Evolutionary conservation across 2,113 vertebrate genomes (phyloP).

Genomic region (Chunga burmeisteri): DNA sequence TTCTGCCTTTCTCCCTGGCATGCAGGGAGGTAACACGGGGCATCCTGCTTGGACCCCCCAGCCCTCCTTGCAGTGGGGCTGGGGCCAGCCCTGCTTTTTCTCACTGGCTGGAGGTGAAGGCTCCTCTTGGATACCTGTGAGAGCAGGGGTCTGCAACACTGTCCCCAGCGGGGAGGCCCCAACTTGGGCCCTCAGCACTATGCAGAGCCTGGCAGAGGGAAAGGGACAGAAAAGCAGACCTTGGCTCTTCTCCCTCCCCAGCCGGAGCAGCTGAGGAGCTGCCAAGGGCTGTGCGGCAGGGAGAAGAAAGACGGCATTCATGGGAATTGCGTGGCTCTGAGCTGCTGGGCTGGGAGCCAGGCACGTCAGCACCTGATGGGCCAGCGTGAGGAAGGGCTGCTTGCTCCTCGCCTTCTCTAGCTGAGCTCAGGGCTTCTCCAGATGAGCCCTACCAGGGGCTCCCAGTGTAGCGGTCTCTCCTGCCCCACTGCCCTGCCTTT

Average conservation of each 20-base stretch:
- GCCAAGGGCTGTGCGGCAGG: background rate
- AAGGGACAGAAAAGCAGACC: background rate
- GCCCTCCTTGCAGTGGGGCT: background rate
- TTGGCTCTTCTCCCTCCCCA: background rate
- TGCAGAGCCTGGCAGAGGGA: constrained; percentile 3
- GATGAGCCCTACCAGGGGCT: background rate
- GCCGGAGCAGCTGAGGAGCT: background rate
- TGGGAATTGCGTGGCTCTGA: background rate
- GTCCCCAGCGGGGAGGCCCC: background rate
- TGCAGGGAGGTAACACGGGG: accelerated
- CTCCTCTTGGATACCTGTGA: background rate
- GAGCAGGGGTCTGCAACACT: background rate
- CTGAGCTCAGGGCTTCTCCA: background rate
- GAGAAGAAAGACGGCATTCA: constrained; percentile 36
- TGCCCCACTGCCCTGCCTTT: background rate
- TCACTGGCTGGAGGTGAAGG: background rate
- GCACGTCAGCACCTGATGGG: constrained; percentile 46
- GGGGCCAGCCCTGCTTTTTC: background rate
- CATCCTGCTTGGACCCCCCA: background rate
- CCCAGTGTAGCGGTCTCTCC: background rate
- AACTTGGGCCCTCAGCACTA: background rate
- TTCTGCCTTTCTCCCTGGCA: background rate
- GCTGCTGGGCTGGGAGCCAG: constrained; percentile 21
- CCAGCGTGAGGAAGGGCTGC: background rate
- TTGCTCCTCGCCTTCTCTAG: background rate